Evolutionary conservation across 1,140 invertebrate genomes (phyloP).

Genomic region (Drosophila simulans): DNA sequence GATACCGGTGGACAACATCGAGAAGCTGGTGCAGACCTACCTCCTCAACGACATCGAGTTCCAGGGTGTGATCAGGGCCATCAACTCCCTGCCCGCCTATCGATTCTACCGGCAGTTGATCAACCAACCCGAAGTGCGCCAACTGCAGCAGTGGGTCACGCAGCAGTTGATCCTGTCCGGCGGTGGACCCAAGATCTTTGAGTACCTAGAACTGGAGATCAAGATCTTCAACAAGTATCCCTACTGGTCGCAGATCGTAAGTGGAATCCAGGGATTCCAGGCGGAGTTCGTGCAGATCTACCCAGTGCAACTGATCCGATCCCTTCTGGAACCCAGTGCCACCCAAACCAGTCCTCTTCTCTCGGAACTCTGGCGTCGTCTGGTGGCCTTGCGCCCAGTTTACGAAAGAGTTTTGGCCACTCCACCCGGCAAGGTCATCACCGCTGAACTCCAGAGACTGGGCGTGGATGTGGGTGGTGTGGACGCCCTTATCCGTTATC

Average conservation of each 20-base stretch:
- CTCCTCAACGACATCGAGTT: slow-evolving; percentile 70
- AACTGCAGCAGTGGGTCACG: slow-evolving; percentile 55
- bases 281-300: slow-evolving; percentile 59
- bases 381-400: slow-evolving; percentile 57
- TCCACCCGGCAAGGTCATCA: slow-evolving; percentile 21
- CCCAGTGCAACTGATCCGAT: slow-evolving; percentile 49
- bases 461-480: slow-evolving; percentile 55
- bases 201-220: slow-evolving; percentile 67
- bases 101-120: slow-evolving; percentile 45
- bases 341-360: slow-evolving; percentile 42
- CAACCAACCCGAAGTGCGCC: slow-evolving; percentile 65
- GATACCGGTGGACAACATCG: slow-evolving; percentile 52
- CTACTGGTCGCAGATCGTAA: slow-evolving; percentile 59
- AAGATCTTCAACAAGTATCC: slow-evolving; percentile 72
- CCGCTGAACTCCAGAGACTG: slow-evolving; percentile 33
- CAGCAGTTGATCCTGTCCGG: slow-evolving; percentile 61
- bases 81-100: slow-evolving; percentile 60
- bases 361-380: slow-evolving; percentile 62
- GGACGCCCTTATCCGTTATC: slow-evolving; percentile 53
- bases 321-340: slow-evolving; percentile 57
- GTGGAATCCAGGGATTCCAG: slow-evolving; percentile 66
- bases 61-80: slow-evolving; percentile 57
- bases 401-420: slow-evolving; percentile 68
- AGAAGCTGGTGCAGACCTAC: slow-evolving; percentile 64
- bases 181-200: slow-evolving; percentile 59